A percentile compares a stretch with the other conserved stretches of the same genome.
Conservation (phyloP, 2,113 vertebrate genomes). For the Catagonus wagneri region DNA sequence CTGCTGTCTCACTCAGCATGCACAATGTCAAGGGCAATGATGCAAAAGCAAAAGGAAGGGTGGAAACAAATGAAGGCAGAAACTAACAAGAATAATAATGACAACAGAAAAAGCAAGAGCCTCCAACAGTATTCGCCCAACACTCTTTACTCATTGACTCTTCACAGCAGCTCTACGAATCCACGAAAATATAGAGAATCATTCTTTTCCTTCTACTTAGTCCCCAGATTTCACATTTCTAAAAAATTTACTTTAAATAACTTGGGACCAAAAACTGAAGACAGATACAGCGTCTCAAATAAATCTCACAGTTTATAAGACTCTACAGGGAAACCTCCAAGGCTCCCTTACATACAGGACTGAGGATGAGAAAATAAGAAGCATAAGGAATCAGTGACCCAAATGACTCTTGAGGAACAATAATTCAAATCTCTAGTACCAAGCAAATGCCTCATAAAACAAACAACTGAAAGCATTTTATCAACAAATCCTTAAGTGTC, state of each 20-base stretch:
- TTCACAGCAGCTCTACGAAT: not conserved
- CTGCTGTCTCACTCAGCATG: not conserved
- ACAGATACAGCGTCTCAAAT: not conserved
- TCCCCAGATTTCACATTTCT: not conserved
- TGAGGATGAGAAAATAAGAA: not conserved
- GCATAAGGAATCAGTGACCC: not conserved
- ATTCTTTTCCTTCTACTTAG: not conserved
- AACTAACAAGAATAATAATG: not conserved
- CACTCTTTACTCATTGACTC: not conserved
- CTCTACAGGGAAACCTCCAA: not conserved
- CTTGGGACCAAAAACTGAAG: not conserved
- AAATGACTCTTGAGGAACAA: not conserved
- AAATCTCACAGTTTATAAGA: not conserved
- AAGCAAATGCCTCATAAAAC: not conserved
- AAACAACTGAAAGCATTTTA: not conserved
- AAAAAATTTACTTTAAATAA: not conserved
- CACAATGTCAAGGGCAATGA: not conserved
- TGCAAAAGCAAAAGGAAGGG: not conserved
- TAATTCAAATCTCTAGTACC: not conserved
- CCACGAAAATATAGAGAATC: not conserved
- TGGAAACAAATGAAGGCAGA: not conserved
- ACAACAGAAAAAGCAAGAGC: not conserved
- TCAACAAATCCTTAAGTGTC: not conserved
- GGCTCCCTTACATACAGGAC: not conserved
- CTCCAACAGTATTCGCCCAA: not conserved